Evolutionary conservation across 2,113 vertebrate genomes (phyloP).

Genomic region (Archilochus colubris): DNA sequence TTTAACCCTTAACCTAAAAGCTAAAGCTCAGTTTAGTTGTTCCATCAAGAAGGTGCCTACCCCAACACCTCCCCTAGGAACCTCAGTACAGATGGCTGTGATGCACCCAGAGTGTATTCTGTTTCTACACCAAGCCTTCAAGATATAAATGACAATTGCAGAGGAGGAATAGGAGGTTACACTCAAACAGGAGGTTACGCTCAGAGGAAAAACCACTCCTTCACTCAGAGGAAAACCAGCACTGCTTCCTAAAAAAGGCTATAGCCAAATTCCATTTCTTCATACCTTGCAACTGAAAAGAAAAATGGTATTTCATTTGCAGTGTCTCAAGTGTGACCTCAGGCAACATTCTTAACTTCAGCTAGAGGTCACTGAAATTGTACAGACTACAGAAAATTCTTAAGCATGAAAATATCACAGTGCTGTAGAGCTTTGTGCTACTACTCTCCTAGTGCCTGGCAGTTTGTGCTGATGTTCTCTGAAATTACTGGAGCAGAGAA

Average conservation of each 20-base stretch:
- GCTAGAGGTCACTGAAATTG: neutral
- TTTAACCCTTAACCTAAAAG: neutral
- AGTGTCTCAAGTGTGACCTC: neutral
- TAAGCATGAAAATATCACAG: neutral
- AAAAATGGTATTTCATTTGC: neutral
- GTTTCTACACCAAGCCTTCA: neutral
- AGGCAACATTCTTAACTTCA: neutral
- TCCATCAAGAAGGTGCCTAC: neutral
- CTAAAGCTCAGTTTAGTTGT: neutral
- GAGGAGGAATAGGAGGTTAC: neutral
- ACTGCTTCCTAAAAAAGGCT: neutral
- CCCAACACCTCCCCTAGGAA: neutral
- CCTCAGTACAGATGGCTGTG: neutral
- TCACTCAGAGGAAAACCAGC: neutral
- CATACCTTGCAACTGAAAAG: neutral
- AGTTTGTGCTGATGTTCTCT: neutral
- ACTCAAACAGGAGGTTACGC: neutral
- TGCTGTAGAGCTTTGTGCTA: neutral
- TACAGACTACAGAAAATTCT: neutral
- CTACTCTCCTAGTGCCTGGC: neutral
- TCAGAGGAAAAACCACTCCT: too few relatives aligned
- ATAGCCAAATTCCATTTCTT: neutral
- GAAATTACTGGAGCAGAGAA: neutral
- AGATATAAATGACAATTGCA: neutral
- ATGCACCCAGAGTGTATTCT: neutral